Evolutionary conservation across 2,113 vertebrate species (phyloP).

Genomic region (Sinocyclocheilus anophthalmus): DNA sequence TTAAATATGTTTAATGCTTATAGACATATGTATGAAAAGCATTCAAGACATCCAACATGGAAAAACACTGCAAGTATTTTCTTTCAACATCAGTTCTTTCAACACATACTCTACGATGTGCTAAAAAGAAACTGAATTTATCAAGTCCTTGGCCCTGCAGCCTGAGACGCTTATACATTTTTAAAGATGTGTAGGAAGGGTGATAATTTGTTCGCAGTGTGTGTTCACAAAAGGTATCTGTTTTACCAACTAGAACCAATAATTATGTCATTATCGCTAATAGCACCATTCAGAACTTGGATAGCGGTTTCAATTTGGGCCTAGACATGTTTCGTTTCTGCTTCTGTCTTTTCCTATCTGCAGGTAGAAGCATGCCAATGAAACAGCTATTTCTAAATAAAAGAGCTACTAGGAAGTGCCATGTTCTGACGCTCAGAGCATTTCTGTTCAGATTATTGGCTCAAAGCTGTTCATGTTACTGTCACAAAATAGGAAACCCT

Average conservation of each 20-base stretch:
- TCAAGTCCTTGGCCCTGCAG: constrained; percentile 18
- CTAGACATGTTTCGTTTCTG: background rate
- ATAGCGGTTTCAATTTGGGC: constrained; percentile 32
- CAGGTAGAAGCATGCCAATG: constrained; percentile 20
- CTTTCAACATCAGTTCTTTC: constrained; percentile 1
- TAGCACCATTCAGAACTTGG: constrained; percentile 43
- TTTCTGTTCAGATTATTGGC: background rate
- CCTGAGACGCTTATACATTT: constrained; percentile 26
- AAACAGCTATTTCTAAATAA: constrained; percentile 28
- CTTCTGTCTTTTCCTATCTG: constrained; percentile 26
- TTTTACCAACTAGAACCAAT: constrained; percentile 46
- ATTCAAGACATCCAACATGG: background rate
- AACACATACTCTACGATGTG: constrained; percentile 5
- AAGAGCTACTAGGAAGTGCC: constrained; percentile 4
- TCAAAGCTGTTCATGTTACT: constrained; percentile 10
- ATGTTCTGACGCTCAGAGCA: background rate
- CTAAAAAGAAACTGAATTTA: constrained; percentile 3
- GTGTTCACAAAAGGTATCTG: constrained; percentile 46
- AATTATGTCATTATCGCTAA: constrained; percentile 56
- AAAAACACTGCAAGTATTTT: background rate
- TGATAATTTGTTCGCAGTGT: constrained; percentile 41
- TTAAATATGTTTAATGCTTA: background rate
- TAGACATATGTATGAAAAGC: background rate
- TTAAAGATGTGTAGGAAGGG: constrained; percentile 43
- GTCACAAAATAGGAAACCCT: constrained; percentile 15